A percentile compares a stretch with the other conserved stretches of the same genome.
phyloP scores from a whole-genome alignment of 2,797 vertebrate genomes.

The Sarcoramphus papa region DNA sequence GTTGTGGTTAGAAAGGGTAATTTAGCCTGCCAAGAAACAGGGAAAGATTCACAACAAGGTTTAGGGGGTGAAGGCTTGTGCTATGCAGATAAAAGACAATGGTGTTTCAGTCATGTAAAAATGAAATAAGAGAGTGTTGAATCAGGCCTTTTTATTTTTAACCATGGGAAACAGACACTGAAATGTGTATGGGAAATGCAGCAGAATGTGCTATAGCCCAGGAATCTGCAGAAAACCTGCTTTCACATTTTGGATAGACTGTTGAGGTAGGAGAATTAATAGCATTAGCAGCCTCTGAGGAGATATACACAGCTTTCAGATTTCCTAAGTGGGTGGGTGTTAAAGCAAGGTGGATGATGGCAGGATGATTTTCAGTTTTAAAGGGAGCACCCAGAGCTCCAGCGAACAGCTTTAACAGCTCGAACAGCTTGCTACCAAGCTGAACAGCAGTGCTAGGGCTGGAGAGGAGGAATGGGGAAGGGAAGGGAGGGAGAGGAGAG shows the following conservation, averaged over 20 bases:
- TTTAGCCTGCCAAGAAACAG: background rate
- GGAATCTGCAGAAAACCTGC: conserved; percentile 21
- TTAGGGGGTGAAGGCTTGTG: background rate
- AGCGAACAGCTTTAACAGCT: background rate
- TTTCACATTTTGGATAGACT: background rate
- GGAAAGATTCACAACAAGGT: background rate
- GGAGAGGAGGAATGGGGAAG: background rate
- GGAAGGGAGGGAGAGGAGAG: background rate
- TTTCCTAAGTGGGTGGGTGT: conserved; percentile 34
- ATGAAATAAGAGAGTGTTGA: background rate
- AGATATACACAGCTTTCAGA: conserved; percentile 18
- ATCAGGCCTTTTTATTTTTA: conserved; percentile 43
- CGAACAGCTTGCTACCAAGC: background rate
- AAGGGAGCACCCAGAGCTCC: background rate
- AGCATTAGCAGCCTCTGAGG: conserved; percentile 14
- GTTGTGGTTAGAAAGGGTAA: background rate
- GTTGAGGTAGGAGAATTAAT: conserved; percentile 14
- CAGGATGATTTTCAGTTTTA: conserved; percentile 33
- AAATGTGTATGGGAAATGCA: background rate
- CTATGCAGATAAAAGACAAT: background rate
- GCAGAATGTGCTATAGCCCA: conserved; percentile 16
- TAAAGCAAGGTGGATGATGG: conserved; percentile 13
- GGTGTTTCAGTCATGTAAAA: background rate
- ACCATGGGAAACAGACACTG: background rate
- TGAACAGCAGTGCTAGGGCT: background rate